Evolutionary conservation across 2,888 invertebrate genomes (phyloP), one percentile per base, ranked within the genome.

Genomic region (Drosophila paramelanica): DNA sequence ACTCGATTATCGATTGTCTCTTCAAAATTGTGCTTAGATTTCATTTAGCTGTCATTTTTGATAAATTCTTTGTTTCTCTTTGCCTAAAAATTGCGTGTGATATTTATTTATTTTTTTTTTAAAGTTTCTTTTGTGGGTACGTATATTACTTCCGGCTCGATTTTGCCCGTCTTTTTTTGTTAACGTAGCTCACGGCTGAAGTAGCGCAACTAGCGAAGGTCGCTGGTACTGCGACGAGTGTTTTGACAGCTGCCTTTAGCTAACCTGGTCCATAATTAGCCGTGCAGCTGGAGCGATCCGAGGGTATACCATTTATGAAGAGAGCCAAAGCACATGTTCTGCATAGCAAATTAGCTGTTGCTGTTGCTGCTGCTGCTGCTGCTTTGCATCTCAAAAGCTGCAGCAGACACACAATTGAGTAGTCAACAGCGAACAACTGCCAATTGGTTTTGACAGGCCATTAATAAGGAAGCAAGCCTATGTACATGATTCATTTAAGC

Each of bases 211-310:
- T 42, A 52, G 8, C 73, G 88, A 84, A 84, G 88, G 83, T 79
- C 88, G 59, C 57, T 64, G 60, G 64, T 73, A 81, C 58, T 58
- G 61, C 62, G 62, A 38, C 46, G 36, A 57, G 50, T 62, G 68
- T 64, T 73, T 69, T 55, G 65, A 38, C 46, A 43, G 61, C 53
- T 62, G 68, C 66, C 78, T 64, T 59, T 61, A 59, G 64, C 3
- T 8, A 33, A 2, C 31, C 66, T 78, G 84, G 79, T 79, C 88
- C 83, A 81, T 84, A 85, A 88, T 88, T 77, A 88, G 83, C 69
- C 42, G 36, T 51, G 58, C 56, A 45, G 53, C 51, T 67, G 64
- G 17, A 0, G 8, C 3, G 41, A 10, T 31, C 31, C 31, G 31
- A 3, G 31, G 10, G 64, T 52, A 66, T 79, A 62, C 85, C 83